Evolutionary conservation across 2,113 vertebrate species (phyloP).

Genomic region (Sylvia atricapilla): DNA sequence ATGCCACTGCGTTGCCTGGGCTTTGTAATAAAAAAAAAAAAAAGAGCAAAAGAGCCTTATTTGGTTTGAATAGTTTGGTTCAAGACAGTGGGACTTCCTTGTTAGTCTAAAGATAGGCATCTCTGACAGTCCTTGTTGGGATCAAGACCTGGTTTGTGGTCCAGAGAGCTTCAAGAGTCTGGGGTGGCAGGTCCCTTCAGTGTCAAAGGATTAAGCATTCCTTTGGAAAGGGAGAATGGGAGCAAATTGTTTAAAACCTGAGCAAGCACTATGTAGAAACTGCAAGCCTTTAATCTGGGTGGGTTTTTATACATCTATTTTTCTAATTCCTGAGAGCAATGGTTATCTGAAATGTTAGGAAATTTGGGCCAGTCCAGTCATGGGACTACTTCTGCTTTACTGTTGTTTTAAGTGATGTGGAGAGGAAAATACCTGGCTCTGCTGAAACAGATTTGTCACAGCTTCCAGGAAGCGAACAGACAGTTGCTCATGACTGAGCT

Average conservation of each 20-base stretch:
- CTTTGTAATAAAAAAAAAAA: not conserved
- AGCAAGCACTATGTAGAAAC: not conserved
- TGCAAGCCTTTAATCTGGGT: conserved; percentile 10
- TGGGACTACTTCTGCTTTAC: not conserved
- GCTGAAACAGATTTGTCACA: not conserved
- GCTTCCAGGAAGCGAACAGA: not conserved
- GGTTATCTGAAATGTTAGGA: not conserved
- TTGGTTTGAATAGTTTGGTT: not conserved
- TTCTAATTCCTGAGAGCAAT: conserved; percentile 31
- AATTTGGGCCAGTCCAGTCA: not conserved
- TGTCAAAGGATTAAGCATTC: not conserved
- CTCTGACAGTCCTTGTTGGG: not conserved
- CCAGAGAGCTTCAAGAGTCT: not conserved
- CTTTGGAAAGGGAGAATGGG: not conserved
- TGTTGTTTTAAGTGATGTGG: not conserved
- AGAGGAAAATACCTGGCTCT: not conserved
- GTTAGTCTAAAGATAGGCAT: not conserved
- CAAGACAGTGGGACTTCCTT: not conserved
- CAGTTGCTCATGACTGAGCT: not conserved
- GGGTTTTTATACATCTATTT: conserved; percentile 51
- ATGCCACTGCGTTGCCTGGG: not conserved
- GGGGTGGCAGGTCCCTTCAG: not conserved
- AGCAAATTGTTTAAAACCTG: not conserved
- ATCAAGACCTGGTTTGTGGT: not conserved
- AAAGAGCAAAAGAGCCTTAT: not conserved